These are phyloP conservation scores for Catharus ustulatus DNA, from an alignment of 2,797 vertebrate species.

Conservation along the genomic window DNA sequence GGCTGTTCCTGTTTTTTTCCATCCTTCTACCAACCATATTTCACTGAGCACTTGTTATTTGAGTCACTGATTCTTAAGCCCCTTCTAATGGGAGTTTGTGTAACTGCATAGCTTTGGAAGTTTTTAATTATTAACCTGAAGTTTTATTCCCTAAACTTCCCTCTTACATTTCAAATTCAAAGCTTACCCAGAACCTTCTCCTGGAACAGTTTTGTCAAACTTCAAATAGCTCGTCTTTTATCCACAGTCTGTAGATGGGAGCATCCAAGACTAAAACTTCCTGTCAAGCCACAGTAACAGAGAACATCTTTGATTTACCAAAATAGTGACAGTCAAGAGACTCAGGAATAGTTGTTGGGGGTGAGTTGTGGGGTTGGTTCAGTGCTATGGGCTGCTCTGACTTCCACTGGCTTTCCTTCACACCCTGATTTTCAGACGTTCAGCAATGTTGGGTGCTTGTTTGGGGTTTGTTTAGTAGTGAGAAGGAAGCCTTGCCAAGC, in stretches of 20 bases:
- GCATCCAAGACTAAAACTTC: background rate
- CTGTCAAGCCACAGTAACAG: constrained; percentile 3
- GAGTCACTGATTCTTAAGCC: background rate
- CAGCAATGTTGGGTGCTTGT: fast-evolving
- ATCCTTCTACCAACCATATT: background rate
- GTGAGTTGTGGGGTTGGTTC: background rate
- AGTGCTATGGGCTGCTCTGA: background rate
- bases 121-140: background rate
- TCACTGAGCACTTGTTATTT: background rate
- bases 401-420: background rate
- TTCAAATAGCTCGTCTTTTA: background rate
- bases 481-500: background rate
- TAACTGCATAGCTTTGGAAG: background rate
- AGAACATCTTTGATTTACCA: background rate
- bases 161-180: background rate
- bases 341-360: background rate
- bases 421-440: background rate
- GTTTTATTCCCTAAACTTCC: background rate
- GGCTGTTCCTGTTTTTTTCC: background rate
- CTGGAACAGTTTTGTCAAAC: background rate
- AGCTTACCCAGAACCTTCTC: background rate
- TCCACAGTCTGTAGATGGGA: background rate
- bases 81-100: background rate
- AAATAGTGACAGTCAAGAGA: background rate
- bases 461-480: background rate